Evolutionary conservation across 1,140 invertebrate genomes (phyloP).

Genomic region (Brachionus rotundiformis): DNA sequence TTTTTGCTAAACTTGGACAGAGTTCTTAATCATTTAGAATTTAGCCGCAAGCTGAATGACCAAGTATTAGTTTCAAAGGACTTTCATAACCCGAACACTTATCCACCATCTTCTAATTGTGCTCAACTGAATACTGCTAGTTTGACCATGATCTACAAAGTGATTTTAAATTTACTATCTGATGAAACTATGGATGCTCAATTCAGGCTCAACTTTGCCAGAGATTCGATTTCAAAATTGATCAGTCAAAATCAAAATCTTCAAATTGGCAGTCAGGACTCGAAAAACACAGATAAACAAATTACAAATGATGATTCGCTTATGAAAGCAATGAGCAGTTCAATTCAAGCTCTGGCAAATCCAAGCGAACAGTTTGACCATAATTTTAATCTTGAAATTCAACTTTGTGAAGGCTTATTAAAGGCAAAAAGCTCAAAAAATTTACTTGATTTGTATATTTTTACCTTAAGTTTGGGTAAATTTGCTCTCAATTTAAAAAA

Average conservation of each 20-base stretch:
- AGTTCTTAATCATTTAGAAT: conserved; percentile 45
- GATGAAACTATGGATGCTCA: background rate
- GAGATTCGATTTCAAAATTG: background rate
- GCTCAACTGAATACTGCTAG: background rate
- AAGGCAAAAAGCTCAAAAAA: conserved; percentile 26
- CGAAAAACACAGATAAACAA: conserved; percentile 10
- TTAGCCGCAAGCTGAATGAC: conserved; percentile 25
- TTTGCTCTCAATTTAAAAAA: conserved; percentile 27
- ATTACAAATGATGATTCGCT: conserved; percentile 6
- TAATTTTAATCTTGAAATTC: conserved; percentile 50
- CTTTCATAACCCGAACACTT: background rate
- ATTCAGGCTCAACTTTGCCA: conserved; percentile 20
- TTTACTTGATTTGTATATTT: conserved; percentile 32
- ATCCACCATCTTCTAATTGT: background rate
- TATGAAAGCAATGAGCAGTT: conserved; percentile 38
- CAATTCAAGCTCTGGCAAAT: background rate
- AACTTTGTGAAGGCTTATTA: conserved; percentile 22
- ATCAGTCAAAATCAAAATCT: background rate
- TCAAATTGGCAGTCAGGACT: background rate
- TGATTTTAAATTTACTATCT: background rate
- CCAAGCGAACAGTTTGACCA: conserved; percentile 40
- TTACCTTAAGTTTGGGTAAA: background rate
- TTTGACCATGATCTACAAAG: conserved; percentile 44
- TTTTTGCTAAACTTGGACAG: conserved; percentile 24
- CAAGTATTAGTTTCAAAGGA: background rate